Evolutionary conservation across 2,888 invertebrate species (phyloP).

Genomic region (Campoletis raptor): DNA sequence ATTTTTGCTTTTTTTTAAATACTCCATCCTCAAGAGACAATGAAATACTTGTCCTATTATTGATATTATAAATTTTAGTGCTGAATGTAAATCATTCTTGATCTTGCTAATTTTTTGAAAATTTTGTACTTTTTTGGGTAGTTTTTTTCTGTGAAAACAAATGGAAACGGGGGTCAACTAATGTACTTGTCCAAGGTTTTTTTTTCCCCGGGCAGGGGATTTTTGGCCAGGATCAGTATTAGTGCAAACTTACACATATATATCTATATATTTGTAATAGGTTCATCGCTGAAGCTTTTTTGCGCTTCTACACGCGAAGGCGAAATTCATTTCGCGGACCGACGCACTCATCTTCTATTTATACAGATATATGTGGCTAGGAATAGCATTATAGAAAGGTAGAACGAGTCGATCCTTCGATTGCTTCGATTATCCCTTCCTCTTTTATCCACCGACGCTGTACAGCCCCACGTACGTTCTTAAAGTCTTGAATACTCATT

Average conservation of each 20-base stretch:
- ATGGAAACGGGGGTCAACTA: too few relatives aligned
- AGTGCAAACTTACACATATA: conserved; percentile 14
- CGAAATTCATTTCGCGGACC: conserved; percentile 84
- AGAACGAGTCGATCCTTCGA: conserved; percentile 74
- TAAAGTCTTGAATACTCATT: conserved; percentile 17
- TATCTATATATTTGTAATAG: neutral
- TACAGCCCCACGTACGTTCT: neutral
- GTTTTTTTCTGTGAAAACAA: too few relatives aligned
- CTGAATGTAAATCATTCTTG: too few relatives aligned
- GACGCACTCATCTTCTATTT: conserved; percentile 81
- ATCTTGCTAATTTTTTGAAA: too few relatives aligned
- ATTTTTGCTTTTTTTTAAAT: too few relatives aligned
- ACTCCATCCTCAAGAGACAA: too few relatives aligned
- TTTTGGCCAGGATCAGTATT: too few relatives aligned
- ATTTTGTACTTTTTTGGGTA: too few relatives aligned
- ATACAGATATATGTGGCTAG: conserved; percentile 35
- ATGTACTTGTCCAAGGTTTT: too few relatives aligned
- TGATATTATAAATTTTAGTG: too few relatives aligned
- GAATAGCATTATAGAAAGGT: conserved; percentile 56
- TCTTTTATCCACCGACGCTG: conserved; percentile 59
- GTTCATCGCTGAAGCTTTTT: conserved; percentile 58
- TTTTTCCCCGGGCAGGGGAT: too few relatives aligned
- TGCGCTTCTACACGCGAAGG: conserved; percentile 72
- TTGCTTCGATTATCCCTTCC: conserved; percentile 83
- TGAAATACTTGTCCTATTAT: too few relatives aligned